Conservation (phyloP, 2,797 vertebrate species). For the Schizothorax lantsangensis region DNA sequence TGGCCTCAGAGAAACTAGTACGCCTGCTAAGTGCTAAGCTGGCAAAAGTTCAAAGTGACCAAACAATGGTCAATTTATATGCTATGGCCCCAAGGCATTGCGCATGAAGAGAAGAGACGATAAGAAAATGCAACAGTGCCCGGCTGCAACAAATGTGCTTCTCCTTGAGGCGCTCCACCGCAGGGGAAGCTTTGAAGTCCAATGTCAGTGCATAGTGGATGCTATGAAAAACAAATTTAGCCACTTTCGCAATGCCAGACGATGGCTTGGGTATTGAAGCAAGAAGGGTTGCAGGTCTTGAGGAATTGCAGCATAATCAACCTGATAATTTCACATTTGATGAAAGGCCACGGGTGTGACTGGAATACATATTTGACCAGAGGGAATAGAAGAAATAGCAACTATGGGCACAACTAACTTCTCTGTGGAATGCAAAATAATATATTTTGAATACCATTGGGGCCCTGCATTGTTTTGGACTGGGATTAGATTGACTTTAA, state of each 20-base stretch:
- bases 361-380: constrained; percentile 10
- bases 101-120: background rate
- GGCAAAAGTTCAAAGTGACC: constrained; percentile 55
- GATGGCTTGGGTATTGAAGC: background rate
- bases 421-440: background rate
- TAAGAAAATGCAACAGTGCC: constrained; percentile 46
- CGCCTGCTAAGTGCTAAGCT: constrained; percentile 38
- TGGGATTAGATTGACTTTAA: background rate
- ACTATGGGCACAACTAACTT: background rate
- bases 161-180: constrained; percentile 12
- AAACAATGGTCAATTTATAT: constrained; percentile 34
- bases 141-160: constrained; percentile 30
- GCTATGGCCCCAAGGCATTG: background rate
- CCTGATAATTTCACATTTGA: constrained; percentile 45
- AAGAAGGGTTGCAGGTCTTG: constrained; percentile 25
- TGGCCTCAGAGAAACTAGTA: constrained; percentile 40
- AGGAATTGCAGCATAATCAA: constrained; percentile 34
- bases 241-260: background rate
- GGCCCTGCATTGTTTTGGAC: background rate
- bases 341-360: constrained; percentile 15
- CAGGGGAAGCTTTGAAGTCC: constrained; percentile 38
- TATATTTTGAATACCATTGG: background rate
- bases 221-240: background rate
- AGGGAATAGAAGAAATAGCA: constrained; percentile 17
- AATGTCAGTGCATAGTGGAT: background rate